These are phyloP conservation scores for Margarornis squamiger DNA, from an alignment of 2,797 vertebrate genomes.

Conservation along the genomic window DNA sequence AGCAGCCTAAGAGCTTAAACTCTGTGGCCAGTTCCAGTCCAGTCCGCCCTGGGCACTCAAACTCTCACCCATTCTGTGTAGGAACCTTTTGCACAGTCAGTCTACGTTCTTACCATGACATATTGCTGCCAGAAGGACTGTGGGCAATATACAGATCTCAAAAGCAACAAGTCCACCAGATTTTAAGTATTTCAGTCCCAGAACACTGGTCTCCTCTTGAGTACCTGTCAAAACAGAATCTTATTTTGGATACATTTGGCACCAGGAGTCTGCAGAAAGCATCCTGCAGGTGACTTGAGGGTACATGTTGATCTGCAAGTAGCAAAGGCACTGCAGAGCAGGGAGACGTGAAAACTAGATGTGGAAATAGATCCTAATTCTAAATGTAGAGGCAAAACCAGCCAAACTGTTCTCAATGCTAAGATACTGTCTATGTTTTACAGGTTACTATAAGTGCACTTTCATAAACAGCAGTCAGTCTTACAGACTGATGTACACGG, in stretches of 20 bases:
- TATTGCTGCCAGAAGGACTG: not conserved
- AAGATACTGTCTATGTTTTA: not conserved
- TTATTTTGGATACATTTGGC: not conserved
- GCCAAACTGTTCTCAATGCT: not conserved
- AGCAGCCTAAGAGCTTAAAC: not conserved
- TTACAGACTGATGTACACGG: not conserved
- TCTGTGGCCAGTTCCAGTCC: not conserved
- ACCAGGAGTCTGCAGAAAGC: not conserved
- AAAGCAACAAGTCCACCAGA: not conserved
- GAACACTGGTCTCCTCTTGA: not conserved
- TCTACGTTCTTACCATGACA: not conserved
- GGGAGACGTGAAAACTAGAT: not conserved
- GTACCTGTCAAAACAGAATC: not conserved
- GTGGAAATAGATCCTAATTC: not conserved
- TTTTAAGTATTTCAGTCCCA: not conserved
- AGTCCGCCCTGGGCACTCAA: not conserved
- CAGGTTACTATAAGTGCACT: constrained; percentile 70
- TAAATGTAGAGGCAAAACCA: not conserved
- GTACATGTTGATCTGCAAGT: not conserved
- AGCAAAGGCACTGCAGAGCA: not conserved
- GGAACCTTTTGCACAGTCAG: not conserved
- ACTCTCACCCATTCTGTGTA: not conserved
- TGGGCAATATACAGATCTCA: not conserved
- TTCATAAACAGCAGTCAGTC: not conserved
- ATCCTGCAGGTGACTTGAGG: not conserved